Conservation (phyloP, 2,113 vertebrate genomes). For the Meleagris gallopavo region DNA sequence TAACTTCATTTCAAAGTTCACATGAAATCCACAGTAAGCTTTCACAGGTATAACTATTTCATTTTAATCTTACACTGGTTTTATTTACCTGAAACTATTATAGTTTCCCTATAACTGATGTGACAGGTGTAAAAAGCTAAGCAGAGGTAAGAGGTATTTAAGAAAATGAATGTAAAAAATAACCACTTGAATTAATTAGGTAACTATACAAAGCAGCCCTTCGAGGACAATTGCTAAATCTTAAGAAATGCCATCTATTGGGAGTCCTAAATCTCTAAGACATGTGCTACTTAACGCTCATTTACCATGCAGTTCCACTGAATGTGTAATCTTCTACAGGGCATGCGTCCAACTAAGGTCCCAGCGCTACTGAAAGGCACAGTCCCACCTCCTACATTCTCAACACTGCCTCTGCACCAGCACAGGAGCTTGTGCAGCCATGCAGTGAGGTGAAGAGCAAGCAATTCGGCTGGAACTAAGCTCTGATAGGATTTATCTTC, state of each 20-base stretch:
- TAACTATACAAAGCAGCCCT: neutral
- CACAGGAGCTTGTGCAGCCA: neutral
- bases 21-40: neutral
- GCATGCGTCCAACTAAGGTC: neutral
- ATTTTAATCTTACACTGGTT: neutral
- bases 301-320: neutral
- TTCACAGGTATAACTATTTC: neutral
- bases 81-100: neutral
- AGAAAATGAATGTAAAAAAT: neutral
- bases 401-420: neutral
- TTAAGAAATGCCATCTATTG: neutral
- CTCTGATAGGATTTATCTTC: rapidly evolving
- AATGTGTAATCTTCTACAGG: rapidly evolving
- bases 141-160: neutral
- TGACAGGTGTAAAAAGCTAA: neutral
- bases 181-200: neutral
- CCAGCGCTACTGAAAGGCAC: neutral
- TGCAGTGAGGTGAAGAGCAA: neutral
- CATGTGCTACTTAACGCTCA: neutral
- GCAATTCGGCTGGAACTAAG: neutral
- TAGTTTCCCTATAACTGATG: neutral
- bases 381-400: neutral
- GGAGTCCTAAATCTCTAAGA: neutral
- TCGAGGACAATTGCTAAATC: neutral
- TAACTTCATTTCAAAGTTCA: conserved; percentile 11